Evolutionary conservation across 2,113 vertebrate genomes (phyloP).

Genomic region (Cettia cetti): DNA sequence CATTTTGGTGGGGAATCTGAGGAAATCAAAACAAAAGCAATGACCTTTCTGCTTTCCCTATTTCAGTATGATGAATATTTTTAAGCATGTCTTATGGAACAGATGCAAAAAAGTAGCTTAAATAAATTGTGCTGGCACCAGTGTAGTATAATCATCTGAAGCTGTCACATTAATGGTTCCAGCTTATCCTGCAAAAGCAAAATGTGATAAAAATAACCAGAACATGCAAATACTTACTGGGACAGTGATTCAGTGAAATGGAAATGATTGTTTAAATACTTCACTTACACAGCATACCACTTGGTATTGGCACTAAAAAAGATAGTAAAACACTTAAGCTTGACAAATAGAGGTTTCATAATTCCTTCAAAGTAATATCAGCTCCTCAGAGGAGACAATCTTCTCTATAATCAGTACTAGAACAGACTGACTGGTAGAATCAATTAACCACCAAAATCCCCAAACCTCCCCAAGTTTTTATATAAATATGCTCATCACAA

Average conservation of each 20-base stretch:
- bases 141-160: neutral
- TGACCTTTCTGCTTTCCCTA: neutral
- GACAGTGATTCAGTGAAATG: neutral
- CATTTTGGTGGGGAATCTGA: neutral
- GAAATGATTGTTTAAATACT: neutral
- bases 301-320: neutral
- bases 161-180: slow-evolving; percentile 19
- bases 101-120: slow-evolving; percentile 36
- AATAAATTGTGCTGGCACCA: neutral
- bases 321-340: neutral
- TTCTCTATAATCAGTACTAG: neutral
- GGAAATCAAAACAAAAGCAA: neutral
- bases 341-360: neutral
- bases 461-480: neutral
- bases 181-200: slow-evolving; percentile 20
- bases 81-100: neutral
- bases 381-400: neutral
- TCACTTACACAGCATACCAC: neutral
- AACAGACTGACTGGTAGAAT: neutral
- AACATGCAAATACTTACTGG: neutral
- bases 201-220: slow-evolving; percentile 18
- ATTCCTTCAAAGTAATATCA: neutral
- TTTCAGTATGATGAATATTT: neutral
- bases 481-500: neutral
- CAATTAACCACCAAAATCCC: neutral